These are phyloP conservation scores for Cebuella pygmaea DNA, from an alignment of 2,797 vertebrate species.

Conservation along the genomic window DNA sequence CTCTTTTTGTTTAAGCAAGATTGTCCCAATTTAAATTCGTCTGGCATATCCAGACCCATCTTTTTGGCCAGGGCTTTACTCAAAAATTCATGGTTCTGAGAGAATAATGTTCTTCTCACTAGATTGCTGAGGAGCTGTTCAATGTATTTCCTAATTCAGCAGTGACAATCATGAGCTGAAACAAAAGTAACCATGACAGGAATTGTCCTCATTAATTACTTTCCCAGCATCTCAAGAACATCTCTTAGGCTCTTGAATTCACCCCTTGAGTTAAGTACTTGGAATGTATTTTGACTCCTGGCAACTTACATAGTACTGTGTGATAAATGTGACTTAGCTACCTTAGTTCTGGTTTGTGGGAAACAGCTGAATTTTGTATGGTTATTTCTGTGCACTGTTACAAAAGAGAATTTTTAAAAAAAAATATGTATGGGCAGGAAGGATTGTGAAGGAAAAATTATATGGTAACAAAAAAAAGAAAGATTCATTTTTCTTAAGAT, in stretches of 20 bases:
- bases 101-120: constrained; percentile 47
- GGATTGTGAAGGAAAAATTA: constrained; percentile 59
- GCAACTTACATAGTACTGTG: constrained; percentile 36
- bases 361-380: constrained; percentile 64
- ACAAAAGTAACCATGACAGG: constrained; percentile 50
- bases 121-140: constrained; percentile 45
- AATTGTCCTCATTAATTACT: constrained; percentile 58
- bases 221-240: constrained; percentile 37
- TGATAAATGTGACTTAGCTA: constrained; percentile 72
- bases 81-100: constrained; percentile 51
- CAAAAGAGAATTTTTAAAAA: constrained; percentile 35
- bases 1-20: constrained; percentile 45
- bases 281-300: constrained; percentile 65
- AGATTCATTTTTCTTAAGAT: no score
- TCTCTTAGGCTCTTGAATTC: constrained; percentile 62
- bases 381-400: constrained; percentile 58
- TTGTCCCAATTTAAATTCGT: constrained; percentile 43
- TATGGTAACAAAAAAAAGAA: neutral
- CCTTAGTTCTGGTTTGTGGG: constrained; percentile 70
- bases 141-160: constrained; percentile 32
- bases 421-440: constrained; percentile 49
- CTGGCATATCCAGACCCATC: constrained; percentile 38
- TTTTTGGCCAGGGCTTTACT: constrained; percentile 36
- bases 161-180: constrained; percentile 37
- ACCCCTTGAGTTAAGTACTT: constrained; percentile 54